A percentile compares a stretch with the other conserved stretches of the same genome.
These are phyloP conservation scores for Turdus rufiventris DNA, from an alignment of 2,113 vertebrate genomes.

Conservation along the genomic window DNA sequence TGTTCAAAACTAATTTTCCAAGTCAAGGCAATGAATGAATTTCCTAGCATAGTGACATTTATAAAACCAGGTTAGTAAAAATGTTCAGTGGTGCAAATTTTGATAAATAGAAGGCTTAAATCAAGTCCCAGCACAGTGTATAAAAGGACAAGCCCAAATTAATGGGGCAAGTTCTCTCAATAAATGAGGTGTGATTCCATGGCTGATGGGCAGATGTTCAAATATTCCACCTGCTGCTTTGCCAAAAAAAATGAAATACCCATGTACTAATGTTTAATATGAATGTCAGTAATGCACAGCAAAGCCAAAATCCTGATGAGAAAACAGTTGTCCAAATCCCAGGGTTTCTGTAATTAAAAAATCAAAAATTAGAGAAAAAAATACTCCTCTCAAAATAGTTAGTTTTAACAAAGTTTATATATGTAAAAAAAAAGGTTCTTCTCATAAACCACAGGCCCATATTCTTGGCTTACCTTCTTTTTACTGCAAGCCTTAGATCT, in stretches of 20 bases:
- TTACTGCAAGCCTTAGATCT: not conserved
- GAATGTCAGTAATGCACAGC: not conserved
- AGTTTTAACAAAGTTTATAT: not conserved
- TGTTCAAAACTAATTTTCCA: not conserved
- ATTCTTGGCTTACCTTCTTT: not conserved
- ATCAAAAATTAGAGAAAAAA: not conserved
- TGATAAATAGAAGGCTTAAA: not conserved
- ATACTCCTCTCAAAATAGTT: not conserved
- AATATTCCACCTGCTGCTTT: not conserved
- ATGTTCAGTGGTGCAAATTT: not conserved
- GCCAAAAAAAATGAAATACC: not conserved
- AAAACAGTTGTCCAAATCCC: not conserved
- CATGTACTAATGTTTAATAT: not conserved
- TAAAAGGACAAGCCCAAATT: not conserved
- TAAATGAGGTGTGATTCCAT: slow-evolving; percentile 21
- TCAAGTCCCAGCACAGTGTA: not conserved
- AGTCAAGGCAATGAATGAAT: not conserved
- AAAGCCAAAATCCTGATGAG: not conserved
- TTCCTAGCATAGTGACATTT: not conserved
- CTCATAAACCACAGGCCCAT: not conserved
- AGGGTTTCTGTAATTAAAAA: not conserved
- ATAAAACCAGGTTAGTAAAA: not conserved
- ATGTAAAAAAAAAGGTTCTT: not conserved
- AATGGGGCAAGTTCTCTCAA: not conserved
- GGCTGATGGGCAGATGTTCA: slow-evolving; percentile 23